Base-by-base conservation (phyloP, 1,140 invertebrate genomes). In the Lysiphlebus fabarum region DNA sequence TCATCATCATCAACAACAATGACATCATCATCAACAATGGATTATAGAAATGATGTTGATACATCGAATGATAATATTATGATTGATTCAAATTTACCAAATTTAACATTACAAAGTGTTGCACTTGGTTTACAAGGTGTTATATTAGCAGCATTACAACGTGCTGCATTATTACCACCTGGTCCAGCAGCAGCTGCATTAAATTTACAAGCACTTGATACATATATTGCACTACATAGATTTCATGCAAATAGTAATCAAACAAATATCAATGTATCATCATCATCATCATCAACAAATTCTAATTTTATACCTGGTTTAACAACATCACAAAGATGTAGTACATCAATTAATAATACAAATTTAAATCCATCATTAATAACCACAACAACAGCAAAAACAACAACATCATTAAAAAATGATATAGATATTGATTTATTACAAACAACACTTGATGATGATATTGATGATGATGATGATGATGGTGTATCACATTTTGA, bases 151-250 rank as follows among this genome's bases (percentile, higher is more conserved):
- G 89, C 87, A 3, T 72, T 88, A 54, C 89, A 89, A 66, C 87
- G 88, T 67, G 87, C 88, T 0, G 88, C 89, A 0, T 73, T 91
- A 6, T 71, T 92, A 56, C 88, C 90, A 0, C 86, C 87, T 0
- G 88, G 89, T 62, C 90, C 88, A 1, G 87, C 89, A 2, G 88
- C 88, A 2, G 87, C 89, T 6, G 90, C 90, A 0, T 76, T 92
- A 5, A 91, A 91, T 74, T 79, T 91, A 6, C 90, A 92, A 77
- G 90, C 90, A 4, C 72, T 92, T 40, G 89, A 92, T 77, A 91
- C 89, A 34, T 92, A 91, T 77, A 80, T 91, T 69, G 89, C 90
- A 10, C 77, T 91, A 40, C 90, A 92, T 75, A 82, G 89, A 59
- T 78, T 92, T 26, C 77, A 78, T 44, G 74, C 72, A 2, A 76